phyloP scores from a whole-genome alignment of 2,888 invertebrate genomes.

The Ptycholaimellus sp. region DNA sequence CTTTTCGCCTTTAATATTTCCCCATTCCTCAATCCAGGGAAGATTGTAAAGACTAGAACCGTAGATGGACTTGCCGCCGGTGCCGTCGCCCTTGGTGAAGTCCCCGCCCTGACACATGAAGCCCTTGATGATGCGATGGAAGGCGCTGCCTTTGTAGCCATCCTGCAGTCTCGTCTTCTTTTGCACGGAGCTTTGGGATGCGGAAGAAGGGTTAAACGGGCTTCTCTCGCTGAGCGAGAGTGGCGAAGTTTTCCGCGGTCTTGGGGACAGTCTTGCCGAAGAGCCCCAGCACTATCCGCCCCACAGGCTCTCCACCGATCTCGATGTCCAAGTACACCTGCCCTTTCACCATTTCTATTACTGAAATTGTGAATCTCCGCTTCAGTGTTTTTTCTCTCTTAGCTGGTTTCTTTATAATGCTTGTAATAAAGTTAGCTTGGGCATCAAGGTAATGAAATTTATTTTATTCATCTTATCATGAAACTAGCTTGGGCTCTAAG shows the following conservation, averaged over 20 bases:
- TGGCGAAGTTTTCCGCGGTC: slow-evolving; percentile 59
- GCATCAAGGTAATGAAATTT: too few species aligned
- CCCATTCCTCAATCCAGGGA: slow-evolving; percentile 22
- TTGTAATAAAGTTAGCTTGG: too few species aligned
- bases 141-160: slow-evolving; percentile 47
- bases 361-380: too few species aligned
- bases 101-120: slow-evolving; percentile 58
- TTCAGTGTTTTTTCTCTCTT: too few species aligned
- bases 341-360: slow-evolving; percentile 3
- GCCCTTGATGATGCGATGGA: slow-evolving; percentile 64
- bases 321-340: slow-evolving; percentile 57
- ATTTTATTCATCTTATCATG: too few species aligned
- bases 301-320: slow-evolving; percentile 45
- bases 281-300: slow-evolving; percentile 58
- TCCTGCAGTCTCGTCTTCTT: too few species aligned
- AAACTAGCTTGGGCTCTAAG: too few species aligned
- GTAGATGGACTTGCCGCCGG: slow-evolving; percentile 18
- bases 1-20: slow-evolving; percentile 25
- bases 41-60: not conserved
- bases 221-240: slow-evolving; percentile 46
- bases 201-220: too few species aligned
- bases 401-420: too few species aligned
- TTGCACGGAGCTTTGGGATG: too few species aligned
- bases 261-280: slow-evolving; percentile 63
- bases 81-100: slow-evolving; percentile 25